phyloP scores from a whole-genome alignment of 2,888 invertebrate genomes.

The Lycocerus yunnanus region DNA sequence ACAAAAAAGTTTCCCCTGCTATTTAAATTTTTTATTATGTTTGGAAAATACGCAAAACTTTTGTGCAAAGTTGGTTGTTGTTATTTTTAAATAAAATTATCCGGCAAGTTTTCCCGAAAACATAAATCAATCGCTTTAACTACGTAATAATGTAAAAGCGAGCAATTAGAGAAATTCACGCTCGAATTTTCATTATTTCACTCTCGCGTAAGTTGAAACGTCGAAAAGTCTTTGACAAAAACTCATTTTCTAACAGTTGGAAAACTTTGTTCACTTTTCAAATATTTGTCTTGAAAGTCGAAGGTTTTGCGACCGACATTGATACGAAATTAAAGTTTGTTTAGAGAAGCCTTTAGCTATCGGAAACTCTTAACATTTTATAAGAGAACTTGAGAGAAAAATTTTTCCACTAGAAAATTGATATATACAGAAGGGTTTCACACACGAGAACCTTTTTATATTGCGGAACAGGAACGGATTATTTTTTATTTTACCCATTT shows the following conservation, averaged over 20 bases:
- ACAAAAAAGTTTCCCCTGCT: neutral
- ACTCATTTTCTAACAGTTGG: constrained; percentile 38
- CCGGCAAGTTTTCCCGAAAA: neutral
- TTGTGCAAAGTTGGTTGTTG: neutral
- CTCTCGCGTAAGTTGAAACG: constrained; percentile 30
- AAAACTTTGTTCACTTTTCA: constrained; percentile 33
- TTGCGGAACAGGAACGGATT: neutral
- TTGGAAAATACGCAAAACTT: neutral
- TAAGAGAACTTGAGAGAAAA: constrained; percentile 8
- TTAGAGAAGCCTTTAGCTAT: constrained; percentile 19
- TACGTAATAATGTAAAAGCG: constrained; percentile 16
- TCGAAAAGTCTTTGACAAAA: constrained; percentile 37
- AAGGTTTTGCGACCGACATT: constrained; percentile 23
- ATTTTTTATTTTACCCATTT: too few relatives aligned
- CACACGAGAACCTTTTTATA: neutral
- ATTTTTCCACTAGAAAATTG: neutral
- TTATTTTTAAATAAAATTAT: neutral
- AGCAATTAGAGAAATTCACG: constrained; percentile 33
- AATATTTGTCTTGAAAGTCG: constrained; percentile 36
- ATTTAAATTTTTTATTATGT: neutral
- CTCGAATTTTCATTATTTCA: constrained; percentile 26
- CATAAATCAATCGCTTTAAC: constrained; percentile 4
- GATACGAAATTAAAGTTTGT: constrained; percentile 28
- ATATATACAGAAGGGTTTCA: neutral
- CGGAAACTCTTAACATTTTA: constrained; percentile 25